A percentile compares a stretch with the other conserved stretches of the same genome.
phyloP scores from a whole-genome alignment of 1,140 invertebrate species.

The Drosophila tsacasi region DNA sequence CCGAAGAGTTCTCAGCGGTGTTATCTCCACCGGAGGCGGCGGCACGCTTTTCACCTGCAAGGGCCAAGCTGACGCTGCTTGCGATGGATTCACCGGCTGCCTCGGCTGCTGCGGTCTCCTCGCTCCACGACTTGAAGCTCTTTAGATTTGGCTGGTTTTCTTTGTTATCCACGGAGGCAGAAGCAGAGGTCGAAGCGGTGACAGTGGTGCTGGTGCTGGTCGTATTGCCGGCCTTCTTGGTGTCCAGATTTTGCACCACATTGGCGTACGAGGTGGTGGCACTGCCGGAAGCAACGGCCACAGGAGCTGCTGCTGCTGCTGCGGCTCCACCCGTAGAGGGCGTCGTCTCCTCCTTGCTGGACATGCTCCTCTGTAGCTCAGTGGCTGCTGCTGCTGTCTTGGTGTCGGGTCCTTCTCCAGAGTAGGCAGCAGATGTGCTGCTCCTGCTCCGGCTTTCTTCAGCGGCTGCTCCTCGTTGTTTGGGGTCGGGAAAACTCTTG shows the following conservation, averaged over 20 bases:
- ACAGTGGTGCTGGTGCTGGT: slow-evolving; percentile 7
- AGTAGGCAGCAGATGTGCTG: slow-evolving; percentile 65
- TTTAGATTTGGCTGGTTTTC: slow-evolving; percentile 82
- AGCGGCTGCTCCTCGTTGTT: slow-evolving; percentile 34
- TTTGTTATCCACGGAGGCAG: slow-evolving; percentile 68
- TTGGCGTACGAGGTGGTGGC: slow-evolving; percentile 75
- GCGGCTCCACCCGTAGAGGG: slow-evolving; percentile 38
- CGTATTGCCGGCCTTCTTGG: slow-evolving; percentile 58
- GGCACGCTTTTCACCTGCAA: slow-evolving; percentile 76
- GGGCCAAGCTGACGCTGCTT: slow-evolving; percentile 32
- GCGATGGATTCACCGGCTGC: slow-evolving; percentile 51
- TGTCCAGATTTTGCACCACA: slow-evolving; percentile 80
- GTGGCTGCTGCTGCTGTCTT: slow-evolving; percentile 26
- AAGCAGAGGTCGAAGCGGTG: slow-evolving; percentile 12
- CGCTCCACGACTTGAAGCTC: slow-evolving; percentile 81
- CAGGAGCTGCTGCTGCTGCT: slow-evolving; percentile 23
- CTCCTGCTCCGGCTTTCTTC: slow-evolving; percentile 27
- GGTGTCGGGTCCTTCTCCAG: slow-evolving; percentile 47
- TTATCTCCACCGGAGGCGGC: slow-evolving; percentile 73
- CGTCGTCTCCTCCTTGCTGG: slow-evolving; percentile 78
- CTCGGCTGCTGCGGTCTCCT: slow-evolving; percentile 73
- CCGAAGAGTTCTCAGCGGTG: slow-evolving; percentile 83
- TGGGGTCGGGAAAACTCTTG: slow-evolving; percentile 77
- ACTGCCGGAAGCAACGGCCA: slow-evolving; percentile 26
- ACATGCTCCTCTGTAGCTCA: slow-evolving; percentile 57